Evolutionary conservation across 1,140 invertebrate species (phyloP).

Genomic region (Magallana gigas): DNA sequence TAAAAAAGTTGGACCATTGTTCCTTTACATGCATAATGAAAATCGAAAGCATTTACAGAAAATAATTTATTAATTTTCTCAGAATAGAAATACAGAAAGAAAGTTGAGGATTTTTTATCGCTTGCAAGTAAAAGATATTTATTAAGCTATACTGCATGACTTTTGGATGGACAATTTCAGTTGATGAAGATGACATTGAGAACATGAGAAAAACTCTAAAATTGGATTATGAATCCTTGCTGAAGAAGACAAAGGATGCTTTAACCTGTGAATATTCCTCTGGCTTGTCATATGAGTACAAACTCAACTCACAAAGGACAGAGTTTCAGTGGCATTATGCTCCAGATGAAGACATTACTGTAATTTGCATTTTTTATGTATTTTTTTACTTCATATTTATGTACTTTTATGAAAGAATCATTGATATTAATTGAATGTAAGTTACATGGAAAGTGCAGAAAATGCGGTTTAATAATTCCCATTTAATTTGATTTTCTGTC

Average conservation of each 20-base stretch:
- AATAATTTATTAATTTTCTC: too few relatives aligned
- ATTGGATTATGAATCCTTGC: slow-evolving; percentile 64
- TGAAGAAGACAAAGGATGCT: slow-evolving; percentile 60
- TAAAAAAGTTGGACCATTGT: too few relatives aligned
- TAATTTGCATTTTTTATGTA: slow-evolving; percentile 19
- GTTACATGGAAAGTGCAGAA: too few relatives aligned
- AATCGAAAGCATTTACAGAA: too few relatives aligned
- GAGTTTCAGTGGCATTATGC: slow-evolving; percentile 66
- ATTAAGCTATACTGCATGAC: neutral
- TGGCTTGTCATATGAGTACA: slow-evolving; percentile 60
- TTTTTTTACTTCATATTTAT: too few relatives aligned
- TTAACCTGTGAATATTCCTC: slow-evolving; percentile 55
- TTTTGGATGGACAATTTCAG: slow-evolving; percentile 55
- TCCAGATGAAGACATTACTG: slow-evolving; percentile 62
- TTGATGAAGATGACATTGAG: slow-evolving; percentile 65
- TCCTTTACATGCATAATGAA: too few relatives aligned
- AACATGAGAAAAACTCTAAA: slow-evolving; percentile 58
- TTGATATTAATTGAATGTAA: too few relatives aligned
- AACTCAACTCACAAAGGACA: slow-evolving; percentile 55
- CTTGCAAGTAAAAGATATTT: neutral
- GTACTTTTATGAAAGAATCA: too few relatives aligned
- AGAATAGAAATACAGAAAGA: too few relatives aligned
- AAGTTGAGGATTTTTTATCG: too few relatives aligned
- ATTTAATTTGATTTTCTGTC: too few relatives aligned
- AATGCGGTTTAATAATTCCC: too few relatives aligned